Conservation (phyloP, 1,140 invertebrate species). For the Lysiphlebus fabarum region DNA sequence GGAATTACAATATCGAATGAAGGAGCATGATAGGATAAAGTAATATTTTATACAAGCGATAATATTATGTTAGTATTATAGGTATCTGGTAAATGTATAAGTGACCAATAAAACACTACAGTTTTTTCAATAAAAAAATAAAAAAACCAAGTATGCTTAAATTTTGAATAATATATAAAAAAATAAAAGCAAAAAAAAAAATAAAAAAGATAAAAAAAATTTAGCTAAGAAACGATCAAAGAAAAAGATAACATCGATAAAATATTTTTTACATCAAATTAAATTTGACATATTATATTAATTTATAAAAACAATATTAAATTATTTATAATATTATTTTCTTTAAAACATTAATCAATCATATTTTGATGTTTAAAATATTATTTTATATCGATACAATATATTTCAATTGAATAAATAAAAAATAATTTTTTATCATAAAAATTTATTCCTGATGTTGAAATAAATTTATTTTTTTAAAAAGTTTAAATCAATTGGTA, state of each 20-base stretch:
- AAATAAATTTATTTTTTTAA: no score
- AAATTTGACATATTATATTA: conserved; percentile 21
- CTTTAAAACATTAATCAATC: no score
- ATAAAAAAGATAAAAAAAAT: conserved; percentile 11
- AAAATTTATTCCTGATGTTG: no score
- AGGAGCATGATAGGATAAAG: no score
- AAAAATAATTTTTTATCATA: no score
- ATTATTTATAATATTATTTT: background rate
- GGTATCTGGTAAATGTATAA: conserved; percentile 22
- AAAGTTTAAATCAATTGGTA: no score
- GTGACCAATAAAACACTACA: conserved; percentile 13
- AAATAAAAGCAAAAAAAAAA: conserved; percentile 13
- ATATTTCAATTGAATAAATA: no score
- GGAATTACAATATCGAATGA: no score
- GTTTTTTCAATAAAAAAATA: conserved; percentile 7
- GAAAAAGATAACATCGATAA: conserved; percentile 20
- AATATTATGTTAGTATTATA: conserved; percentile 29
- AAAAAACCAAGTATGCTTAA: background rate
- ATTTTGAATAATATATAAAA: conserved; percentile 1
- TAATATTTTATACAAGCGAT: conserved; percentile 24
- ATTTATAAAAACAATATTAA: conserved; percentile 13
- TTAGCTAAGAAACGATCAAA: conserved; percentile 3
- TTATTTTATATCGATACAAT: background rate
- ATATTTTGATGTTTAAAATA: background rate
- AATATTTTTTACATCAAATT: conserved; percentile 28